Percentiles rank a stretch among this genome's conserved stretches.
Conservation (phyloP, 2,797 vertebrate species). For the Urophycis tenuis region DNA sequence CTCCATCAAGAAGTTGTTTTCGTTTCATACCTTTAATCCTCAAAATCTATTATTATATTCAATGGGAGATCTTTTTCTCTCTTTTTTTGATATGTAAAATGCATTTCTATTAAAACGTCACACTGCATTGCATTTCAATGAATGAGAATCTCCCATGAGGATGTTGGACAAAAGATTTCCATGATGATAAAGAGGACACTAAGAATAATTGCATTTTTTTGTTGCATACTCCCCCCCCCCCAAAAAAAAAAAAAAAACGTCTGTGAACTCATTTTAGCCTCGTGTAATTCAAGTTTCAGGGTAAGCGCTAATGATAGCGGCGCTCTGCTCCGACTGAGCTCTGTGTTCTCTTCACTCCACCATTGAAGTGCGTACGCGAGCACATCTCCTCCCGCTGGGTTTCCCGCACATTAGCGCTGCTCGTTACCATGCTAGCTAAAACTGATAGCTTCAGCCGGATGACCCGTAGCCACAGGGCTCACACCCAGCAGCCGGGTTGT, state of each 20-base stretch:
- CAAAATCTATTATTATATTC: not conserved
- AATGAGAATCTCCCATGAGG: not conserved
- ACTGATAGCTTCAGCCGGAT: not conserved
- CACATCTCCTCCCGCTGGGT: not conserved
- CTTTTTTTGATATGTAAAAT: not conserved
- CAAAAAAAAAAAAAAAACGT: too few relatives aligned
- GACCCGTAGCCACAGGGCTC: not conserved
- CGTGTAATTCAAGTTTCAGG: not conserved
- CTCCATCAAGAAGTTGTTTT: not conserved
- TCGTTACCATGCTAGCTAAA: constrained; percentile 26
- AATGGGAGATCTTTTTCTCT: not conserved
- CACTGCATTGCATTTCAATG: not conserved
- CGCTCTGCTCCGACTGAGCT: not conserved
- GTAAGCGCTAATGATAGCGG: not conserved
- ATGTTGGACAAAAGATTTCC: not conserved
- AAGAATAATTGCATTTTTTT: not conserved
- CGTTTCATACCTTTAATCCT: not conserved
- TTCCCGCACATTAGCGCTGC: constrained; percentile 10
- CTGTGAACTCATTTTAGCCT: not conserved
- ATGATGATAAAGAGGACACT: not conserved
- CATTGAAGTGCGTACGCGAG: not conserved
- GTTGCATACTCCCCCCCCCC: not conserved
- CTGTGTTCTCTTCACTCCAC: not conserved
- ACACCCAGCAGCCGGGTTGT: not conserved
- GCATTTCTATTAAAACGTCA: not conserved